A percentile compares a stretch with the other conserved stretches of the same genome.
These are phyloP conservation scores for Megaceryle maxima DNA, from an alignment of 2,113 vertebrate genomes.

Conservation along the genomic window DNA sequence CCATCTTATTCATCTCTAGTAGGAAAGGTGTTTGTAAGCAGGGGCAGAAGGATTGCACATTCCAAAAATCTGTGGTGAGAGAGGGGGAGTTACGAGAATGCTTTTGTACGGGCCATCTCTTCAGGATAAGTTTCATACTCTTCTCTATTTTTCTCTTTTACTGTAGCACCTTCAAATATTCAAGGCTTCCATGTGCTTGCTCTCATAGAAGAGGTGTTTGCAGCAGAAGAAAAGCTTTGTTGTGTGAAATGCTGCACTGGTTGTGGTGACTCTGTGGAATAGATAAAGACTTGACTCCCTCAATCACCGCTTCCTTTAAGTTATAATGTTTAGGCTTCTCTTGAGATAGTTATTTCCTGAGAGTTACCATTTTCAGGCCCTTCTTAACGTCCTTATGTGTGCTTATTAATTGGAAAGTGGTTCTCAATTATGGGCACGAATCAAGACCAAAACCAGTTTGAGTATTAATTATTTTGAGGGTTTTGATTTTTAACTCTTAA, in stretches of 20 bases:
- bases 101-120: neutral
- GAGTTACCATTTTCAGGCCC: neutral
- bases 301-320: no score
- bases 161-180: neutral
- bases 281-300: neutral
- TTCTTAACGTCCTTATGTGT: neutral
- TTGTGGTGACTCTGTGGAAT: neutral
- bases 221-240: no score
- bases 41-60: neutral
- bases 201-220: neutral
- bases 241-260: no score
- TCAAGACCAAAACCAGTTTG: neutral
- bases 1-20: accelerated
- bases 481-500: neutral
- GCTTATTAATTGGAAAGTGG: neutral
- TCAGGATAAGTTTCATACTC: neutral
- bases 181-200: neutral
- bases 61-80: neutral
- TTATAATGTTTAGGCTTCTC: neutral
- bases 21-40: neutral
- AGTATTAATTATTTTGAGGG: neutral
- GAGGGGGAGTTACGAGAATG: neutral
- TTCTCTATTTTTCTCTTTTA: neutral
- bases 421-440: neutral
- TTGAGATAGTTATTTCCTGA: neutral